phyloP scores from a whole-genome alignment of 2,888 invertebrate genomes.

The Campoletis raptor region DNA sequence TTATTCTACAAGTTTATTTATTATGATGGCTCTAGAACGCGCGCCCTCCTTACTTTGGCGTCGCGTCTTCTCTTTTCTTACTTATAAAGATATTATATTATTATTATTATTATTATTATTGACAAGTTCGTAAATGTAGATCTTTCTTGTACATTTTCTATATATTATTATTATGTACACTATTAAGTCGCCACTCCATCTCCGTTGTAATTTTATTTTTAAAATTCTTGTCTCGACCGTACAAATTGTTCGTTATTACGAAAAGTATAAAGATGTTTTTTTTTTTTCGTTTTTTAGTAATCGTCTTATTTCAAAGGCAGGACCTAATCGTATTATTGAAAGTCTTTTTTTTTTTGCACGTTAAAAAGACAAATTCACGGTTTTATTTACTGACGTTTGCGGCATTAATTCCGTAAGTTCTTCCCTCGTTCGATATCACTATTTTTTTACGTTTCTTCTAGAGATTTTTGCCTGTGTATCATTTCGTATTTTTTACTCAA shows the following conservation, averaged over 20 bases:
- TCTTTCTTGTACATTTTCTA: constrained; percentile 84
- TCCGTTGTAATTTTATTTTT: constrained; percentile 19
- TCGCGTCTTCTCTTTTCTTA: constrained; percentile 47
- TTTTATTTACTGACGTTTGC: constrained; percentile 30
- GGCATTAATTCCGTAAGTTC: constrained; percentile 40
- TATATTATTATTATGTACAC: constrained; percentile 67
- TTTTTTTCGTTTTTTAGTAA: constrained; percentile 33
- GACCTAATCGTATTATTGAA: constrained; percentile 48
- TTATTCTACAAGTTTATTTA: constrained; percentile 58
- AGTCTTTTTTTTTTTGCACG: constrained; percentile 15
- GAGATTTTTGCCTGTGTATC: background rate
- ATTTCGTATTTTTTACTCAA: constrained; percentile 57
- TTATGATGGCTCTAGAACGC: constrained; percentile 56
- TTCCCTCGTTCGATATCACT: constrained; percentile 45
- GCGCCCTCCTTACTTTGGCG: constrained; percentile 33
- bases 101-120: constrained; percentile 64
- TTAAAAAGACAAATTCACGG: constrained; percentile 42
- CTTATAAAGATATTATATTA: constrained; percentile 57
- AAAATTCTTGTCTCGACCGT: constrained; percentile 35
- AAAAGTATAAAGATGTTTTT: constrained; percentile 5
- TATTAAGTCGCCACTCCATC: constrained; percentile 47
- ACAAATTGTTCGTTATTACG: constrained; percentile 31
- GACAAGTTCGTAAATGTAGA: constrained; percentile 82
- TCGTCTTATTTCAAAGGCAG: constrained; percentile 48
- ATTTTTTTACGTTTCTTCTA: constrained; percentile 13